phyloP scores from a whole-genome alignment of 2,888 invertebrate species.

The Lasioglossum zephyrum region DNA sequence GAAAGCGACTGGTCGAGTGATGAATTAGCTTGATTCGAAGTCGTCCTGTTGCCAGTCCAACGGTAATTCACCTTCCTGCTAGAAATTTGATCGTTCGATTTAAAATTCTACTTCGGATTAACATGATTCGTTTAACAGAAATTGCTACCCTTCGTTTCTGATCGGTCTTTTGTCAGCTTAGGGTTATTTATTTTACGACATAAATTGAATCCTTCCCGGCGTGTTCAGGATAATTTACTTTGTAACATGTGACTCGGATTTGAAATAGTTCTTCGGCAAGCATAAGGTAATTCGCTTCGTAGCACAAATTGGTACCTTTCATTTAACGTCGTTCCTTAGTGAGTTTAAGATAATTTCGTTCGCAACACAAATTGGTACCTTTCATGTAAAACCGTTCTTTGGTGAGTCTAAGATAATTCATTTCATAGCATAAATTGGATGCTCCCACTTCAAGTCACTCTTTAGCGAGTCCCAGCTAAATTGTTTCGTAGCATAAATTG shows the following conservation, averaged over 20 bases:
- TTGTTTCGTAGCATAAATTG: neutral
- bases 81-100: neutral
- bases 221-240: neutral
- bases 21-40: neutral
- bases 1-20: neutral
- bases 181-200: neutral
- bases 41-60: neutral
- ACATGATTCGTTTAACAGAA: neutral
- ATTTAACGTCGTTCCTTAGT: neutral
- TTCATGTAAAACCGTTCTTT: neutral
- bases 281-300: slow-evolving; percentile 1
- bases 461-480: neutral
- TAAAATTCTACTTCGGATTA: neutral
- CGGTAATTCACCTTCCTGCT: neutral
- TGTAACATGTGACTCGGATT: neutral
- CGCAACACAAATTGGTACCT: neutral
- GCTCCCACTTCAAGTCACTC: neutral
- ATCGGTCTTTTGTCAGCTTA: neutral
- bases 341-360: neutral
- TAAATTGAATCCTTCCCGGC: neutral
- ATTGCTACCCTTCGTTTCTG: neutral
- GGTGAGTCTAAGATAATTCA: neutral
- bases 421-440: neutral
- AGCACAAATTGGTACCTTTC: neutral
- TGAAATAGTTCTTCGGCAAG: neutral